Base-by-base conservation (phyloP, 2,888 invertebrate genomes). In the Lepas anatifera region DNA sequence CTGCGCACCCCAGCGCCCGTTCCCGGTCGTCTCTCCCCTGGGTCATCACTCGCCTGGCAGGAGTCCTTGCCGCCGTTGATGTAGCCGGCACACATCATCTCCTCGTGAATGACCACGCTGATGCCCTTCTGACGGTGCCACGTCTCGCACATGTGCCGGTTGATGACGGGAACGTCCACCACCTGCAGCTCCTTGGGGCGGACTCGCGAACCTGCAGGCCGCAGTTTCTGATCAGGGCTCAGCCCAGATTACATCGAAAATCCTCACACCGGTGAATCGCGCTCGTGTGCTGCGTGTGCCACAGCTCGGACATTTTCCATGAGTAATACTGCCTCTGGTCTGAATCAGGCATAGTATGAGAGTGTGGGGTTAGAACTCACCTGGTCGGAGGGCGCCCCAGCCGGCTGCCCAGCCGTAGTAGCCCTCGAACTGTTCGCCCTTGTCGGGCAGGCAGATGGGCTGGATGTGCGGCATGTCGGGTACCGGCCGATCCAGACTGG, bases 1-100 rank as follows among this genome's bases (percentile, higher is more conserved):
- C n/a, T n/a, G n/a, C n/a, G n/a, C n/a, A n/a, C n/a, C n/a, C n/a
- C n/a, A n/a, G n/a, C n/a, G n/a, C n/a, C n/a, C n/a, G n/a, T n/a
- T n/a, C n/a, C n/a, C n/a, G n/a, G n/a, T n/a, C n/a, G n/a, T n/a
- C n/a, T n/a, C n/a, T n/a, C n/a, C n/a, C n/a, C n/a, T n/a, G n/a
- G n/a, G n/a, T n/a, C n/a, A n/a, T n/a, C n/a, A 67, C 76, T 76
- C 77, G 84, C 87, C 80, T 87, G 87, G 76, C 87, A 87, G 74
- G 87, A 87, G 80, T 91, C 91, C 76, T 90, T 87, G 41, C 93
- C 92, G 0, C 94, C 94, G 37, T 88, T 89, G 69, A 92, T 86
- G 79, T 95, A 78, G 35, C 95, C 95, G 0, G 95, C 94, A 78
- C 95, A 95, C 80, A 95, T 87, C 95, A 95, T 95, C 81, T 95